Conservation (phyloP, 1,140 invertebrate species). For the Temnothorax longispinosus region DNA sequence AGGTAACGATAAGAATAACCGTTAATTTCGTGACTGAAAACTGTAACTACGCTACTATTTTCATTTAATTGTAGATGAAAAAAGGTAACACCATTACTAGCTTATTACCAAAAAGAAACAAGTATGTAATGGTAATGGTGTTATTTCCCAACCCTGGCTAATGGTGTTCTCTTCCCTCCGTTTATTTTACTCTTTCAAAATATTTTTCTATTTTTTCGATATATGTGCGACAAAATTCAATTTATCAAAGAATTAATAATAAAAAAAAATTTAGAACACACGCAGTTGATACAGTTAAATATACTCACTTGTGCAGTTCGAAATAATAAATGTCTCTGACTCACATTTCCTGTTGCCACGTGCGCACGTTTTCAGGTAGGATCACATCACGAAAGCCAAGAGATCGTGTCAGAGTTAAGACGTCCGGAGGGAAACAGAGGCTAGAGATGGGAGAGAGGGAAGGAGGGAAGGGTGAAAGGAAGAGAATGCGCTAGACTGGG, state of each 20-base stretch:
- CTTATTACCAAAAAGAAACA: not conserved
- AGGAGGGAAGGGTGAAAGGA: not conserved
- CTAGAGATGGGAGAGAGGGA: not conserved
- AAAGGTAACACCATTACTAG: not conserved
- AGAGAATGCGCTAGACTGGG: conserved; percentile 13
- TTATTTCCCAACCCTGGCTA: not conserved
- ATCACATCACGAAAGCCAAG: not conserved
- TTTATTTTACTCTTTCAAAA: not conserved
- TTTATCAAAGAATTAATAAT: not conserved
- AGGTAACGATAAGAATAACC: not conserved
- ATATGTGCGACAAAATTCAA: not conserved
- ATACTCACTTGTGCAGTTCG: not conserved
- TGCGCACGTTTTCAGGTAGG: not conserved
- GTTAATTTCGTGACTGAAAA: not conserved
- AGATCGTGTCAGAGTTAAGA: conserved; percentile 37
- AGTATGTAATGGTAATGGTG: not conserved
- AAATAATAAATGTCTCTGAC: not conserved
- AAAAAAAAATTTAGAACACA: not conserved
- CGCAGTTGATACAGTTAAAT: not conserved
- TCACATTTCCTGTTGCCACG: not conserved
- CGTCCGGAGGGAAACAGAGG: not conserved
- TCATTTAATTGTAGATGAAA: not conserved
- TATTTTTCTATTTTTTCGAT: not conserved
- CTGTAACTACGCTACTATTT: not conserved
- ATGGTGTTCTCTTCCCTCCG: not conserved